phyloP scores from a whole-genome alignment of 2,888 invertebrate species.

The Esperia sulphurella region DNA sequence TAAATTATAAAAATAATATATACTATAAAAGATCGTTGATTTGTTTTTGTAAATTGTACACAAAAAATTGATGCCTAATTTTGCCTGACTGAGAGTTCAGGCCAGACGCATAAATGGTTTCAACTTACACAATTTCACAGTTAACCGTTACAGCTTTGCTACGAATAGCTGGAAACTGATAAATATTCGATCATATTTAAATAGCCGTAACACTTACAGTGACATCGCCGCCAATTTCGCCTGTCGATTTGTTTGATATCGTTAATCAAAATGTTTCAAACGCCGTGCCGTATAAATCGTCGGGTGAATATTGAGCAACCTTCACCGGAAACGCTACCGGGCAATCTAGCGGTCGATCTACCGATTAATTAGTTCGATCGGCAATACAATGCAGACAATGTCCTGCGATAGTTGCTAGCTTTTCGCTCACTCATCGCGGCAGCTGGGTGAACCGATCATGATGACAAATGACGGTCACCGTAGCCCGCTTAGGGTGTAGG shows the following conservation, averaged over 20 bases:
- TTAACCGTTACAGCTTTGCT: too few species aligned
- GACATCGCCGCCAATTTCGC: conserved; percentile 23
- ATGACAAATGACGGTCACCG: conserved; percentile 47
- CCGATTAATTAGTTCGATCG: conserved; percentile 74
- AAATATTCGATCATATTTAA: neutral
- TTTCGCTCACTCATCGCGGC: conserved; percentile 72
- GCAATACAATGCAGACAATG: conserved; percentile 68
- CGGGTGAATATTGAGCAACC: conserved; percentile 69
- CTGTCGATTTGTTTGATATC: conserved; percentile 54
- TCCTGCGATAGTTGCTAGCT: conserved; percentile 34
- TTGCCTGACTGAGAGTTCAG: too few species aligned
- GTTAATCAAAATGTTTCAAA: conserved; percentile 63
- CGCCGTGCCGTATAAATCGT: conserved; percentile 43
- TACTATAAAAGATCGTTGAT: too few species aligned
- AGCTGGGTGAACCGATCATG: conserved; percentile 36
- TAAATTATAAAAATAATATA: too few species aligned
- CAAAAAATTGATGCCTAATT: too few species aligned
- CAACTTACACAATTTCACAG: too few species aligned
- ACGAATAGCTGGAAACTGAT: too few species aligned
- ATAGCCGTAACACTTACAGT: conserved; percentile 1
- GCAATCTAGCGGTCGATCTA: conserved; percentile 69
- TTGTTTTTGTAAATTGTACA: too few species aligned
- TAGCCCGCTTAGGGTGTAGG: conserved; percentile 6
- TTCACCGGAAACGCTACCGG: conserved; percentile 75
- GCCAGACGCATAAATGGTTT: too few species aligned